These are phyloP conservation scores for Leucoraja ocellata DNA, from an alignment of 2,797 vertebrate species.

Conservation along the genomic window DNA sequence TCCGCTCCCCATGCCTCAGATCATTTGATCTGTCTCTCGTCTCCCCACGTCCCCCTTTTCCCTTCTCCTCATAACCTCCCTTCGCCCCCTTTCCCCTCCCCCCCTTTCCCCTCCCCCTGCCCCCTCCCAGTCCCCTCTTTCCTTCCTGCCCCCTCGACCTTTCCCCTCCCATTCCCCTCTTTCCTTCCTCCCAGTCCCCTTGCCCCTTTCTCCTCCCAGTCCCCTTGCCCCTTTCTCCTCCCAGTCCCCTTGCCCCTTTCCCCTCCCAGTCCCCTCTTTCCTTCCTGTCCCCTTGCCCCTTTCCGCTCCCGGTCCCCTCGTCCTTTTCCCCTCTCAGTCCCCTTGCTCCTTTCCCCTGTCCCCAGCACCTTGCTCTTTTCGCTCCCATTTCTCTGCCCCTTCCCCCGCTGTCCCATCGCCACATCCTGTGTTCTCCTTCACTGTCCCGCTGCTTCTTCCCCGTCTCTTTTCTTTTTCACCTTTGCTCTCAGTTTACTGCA, in stretches of 20 bases:
- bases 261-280: not conserved
- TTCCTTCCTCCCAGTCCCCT: not conserved
- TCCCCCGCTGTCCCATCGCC: no score
- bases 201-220: no score
- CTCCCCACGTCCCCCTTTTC: not conserved
- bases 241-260: rapidly evolving
- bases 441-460: no score
- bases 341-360: not conserved
- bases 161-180: rapidly evolving
- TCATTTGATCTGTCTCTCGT: not conserved
- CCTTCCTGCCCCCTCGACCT: no score
- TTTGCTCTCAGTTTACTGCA: no score
- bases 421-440: no score
- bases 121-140: not conserved
- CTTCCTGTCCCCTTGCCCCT: not conserved
- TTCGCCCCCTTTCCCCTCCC: not conserved
- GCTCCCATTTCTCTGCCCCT: no score
- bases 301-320: not conserved
- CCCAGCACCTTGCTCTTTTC: no score
- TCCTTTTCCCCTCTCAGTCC: not conserved
- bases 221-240: no score
- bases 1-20: not conserved
- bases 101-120: not conserved
- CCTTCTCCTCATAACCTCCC: not conserved
- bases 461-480: not conserved